These are phyloP conservation scores for Neosalanx taihuensis DNA, from an alignment of 2,797 vertebrate genomes.

Conservation along the genomic window DNA sequence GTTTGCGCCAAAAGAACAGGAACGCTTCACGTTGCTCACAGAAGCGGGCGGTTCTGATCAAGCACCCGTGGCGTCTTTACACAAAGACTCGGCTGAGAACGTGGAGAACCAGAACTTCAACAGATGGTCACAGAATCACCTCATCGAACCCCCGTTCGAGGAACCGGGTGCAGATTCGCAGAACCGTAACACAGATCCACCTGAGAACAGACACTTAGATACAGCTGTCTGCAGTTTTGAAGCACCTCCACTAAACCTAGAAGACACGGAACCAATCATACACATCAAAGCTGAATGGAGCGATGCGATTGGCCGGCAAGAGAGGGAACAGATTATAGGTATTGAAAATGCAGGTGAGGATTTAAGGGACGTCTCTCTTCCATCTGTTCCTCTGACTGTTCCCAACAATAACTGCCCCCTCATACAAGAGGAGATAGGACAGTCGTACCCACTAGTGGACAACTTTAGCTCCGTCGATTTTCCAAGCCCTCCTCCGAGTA, in stretches of 20 bases:
- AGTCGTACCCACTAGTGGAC: conserved; percentile 56
- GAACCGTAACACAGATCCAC: conserved; percentile 31
- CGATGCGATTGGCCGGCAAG: conserved; percentile 20
- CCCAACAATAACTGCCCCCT: conserved; percentile 46
- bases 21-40: conserved; percentile 21
- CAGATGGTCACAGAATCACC: conserved; percentile 56
- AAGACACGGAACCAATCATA: conserved; percentile 45
- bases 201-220: conserved; percentile 38
- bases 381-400: conserved; percentile 44
- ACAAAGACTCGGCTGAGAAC: conserved; percentile 36
- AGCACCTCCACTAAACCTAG: conserved; percentile 38
- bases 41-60: conserved; percentile 29
- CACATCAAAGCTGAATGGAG: conserved; percentile 32
- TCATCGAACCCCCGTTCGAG: conserved; percentile 34
- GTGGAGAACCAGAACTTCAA: conserved; percentile 73
- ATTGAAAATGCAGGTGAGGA: conserved; percentile 37
- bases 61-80: conserved; percentile 33
- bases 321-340: conserved; percentile 36
- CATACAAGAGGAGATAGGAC: conserved; percentile 50
- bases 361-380: conserved; percentile 34
- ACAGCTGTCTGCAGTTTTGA: conserved; percentile 47
- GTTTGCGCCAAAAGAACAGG: conserved; percentile 31
- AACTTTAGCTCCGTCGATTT: conserved; percentile 73
- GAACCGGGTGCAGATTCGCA: conserved; percentile 33
- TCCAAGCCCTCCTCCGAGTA: conserved; percentile 69